Percentiles rank a stretch among this genome's conserved stretches.
phyloP scores from a whole-genome alignment of 1,140 invertebrate species.

The Hylaeus volcanicus region DNA sequence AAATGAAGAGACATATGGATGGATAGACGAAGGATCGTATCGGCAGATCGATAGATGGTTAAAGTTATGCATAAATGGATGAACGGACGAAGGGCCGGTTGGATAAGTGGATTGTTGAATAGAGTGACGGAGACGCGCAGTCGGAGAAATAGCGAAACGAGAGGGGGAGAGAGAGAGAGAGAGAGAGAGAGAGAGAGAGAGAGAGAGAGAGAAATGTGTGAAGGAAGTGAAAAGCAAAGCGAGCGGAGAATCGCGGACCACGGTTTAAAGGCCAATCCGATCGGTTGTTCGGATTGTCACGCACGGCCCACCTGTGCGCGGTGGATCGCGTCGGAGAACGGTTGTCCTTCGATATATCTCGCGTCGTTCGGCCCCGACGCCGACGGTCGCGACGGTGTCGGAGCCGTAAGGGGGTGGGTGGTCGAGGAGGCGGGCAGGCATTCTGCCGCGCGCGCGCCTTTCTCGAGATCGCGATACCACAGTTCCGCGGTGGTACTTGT shows the following conservation, averaged over 20 bases:
- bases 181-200: slow-evolving; percentile 20
- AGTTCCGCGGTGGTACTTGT: slow-evolving; percentile 51
- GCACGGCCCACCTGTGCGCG: slow-evolving; percentile 32
- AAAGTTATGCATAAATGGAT: no score
- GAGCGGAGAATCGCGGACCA: neutral
- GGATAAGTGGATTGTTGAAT: no score
- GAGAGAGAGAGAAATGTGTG: neutral
- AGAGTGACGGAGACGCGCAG: neutral
- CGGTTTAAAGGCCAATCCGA: slow-evolving; percentile 40
- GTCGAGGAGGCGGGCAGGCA: slow-evolving; percentile 44
- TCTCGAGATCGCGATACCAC: slow-evolving; percentile 52
- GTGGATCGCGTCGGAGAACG: slow-evolving; percentile 36
- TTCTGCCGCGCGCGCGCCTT: slow-evolving; percentile 50
- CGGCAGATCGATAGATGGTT: no score
- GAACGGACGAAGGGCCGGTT: no score
- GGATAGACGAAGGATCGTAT: no score
- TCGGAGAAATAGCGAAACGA: slow-evolving; percentile 1
- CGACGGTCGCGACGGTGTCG: slow-evolving; percentile 21
- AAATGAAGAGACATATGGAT: no score
- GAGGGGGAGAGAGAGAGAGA: neutral
- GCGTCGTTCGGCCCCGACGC: slow-evolving; percentile 2
- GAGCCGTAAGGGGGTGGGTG: slow-evolving; percentile 44
- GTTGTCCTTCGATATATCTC: slow-evolving; percentile 41
- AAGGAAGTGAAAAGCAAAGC: slow-evolving; percentile 9
- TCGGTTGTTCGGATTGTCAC: slow-evolving; percentile 33